These are phyloP conservation scores for Belgica antarctica DNA, from an alignment of 2,888 invertebrate species.

Conservation along the genomic window DNA sequence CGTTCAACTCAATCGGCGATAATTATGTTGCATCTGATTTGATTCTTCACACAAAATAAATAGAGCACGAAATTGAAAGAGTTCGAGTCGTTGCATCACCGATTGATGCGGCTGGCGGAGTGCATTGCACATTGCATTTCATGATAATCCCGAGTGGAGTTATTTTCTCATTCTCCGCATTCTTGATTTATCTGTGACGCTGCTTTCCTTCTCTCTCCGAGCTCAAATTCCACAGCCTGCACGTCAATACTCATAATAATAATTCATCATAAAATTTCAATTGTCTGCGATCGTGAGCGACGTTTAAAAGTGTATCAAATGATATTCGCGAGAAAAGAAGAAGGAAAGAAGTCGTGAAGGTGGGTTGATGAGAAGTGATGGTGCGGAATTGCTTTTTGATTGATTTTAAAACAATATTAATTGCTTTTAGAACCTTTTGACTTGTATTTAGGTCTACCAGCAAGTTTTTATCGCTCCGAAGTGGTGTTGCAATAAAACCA, in stretches of 20 bases:
- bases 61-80: conserved; percentile 20
- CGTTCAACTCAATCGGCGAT: conserved; percentile 6
- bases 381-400: too few species aligned
- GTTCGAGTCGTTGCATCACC: conserved; percentile 21
- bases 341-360: neutral
- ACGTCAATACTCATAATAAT: conserved; percentile 20
- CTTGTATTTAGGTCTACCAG: too few species aligned
- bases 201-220: neutral
- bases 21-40: too few species aligned
- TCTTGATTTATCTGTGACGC: neutral
- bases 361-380: too few species aligned
- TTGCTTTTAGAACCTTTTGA: too few species aligned
- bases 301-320: conserved; percentile 36
- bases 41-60: conserved; percentile 8
- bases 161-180: neutral
- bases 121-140: conserved; percentile 11
- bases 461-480: too few species aligned
- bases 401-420: too few species aligned
- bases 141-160: conserved; percentile 2
- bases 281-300: conserved; percentile 34
- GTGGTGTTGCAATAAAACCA: too few species aligned
- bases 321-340: neutral
- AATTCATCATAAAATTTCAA: conserved; percentile 25
- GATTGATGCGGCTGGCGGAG: too few species aligned
- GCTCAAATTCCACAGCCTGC: neutral